These are phyloP conservation scores for Spheniscus mendiculus DNA, from an alignment of 2,113 vertebrate species.

Conservation along the genomic window DNA sequence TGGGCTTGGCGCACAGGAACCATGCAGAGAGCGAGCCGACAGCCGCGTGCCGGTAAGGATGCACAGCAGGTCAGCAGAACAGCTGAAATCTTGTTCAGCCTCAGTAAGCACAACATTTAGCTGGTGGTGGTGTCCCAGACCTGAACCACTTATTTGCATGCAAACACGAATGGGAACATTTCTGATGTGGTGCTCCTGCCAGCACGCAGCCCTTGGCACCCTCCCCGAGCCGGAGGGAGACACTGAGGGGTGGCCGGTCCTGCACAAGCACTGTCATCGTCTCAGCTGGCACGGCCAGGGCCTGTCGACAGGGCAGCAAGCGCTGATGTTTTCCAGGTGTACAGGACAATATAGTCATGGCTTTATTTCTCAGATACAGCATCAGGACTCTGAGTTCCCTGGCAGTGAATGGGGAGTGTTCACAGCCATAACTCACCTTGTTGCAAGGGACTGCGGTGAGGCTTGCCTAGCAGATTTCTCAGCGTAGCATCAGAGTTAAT, in stretches of 20 bases:
- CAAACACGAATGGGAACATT: not conserved
- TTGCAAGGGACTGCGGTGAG: not conserved
- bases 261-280: rapidly evolving
- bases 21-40: not conserved
- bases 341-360: not conserved
- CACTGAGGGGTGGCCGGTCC: not conserved
- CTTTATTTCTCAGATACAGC: not conserved
- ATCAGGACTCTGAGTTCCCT: not conserved
- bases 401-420: not conserved
- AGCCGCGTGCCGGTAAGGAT: rapidly evolving
- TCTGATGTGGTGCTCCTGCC: not conserved
- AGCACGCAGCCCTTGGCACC: not conserved
- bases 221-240: not conserved
- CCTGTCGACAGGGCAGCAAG: not conserved
- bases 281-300: not conserved
- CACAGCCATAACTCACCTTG: not conserved
- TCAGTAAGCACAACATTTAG: not conserved
- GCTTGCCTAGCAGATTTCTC: not conserved
- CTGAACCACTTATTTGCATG: not conserved
- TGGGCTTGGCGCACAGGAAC: rapidly evolving
- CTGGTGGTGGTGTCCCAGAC: not conserved
- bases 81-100: not conserved
- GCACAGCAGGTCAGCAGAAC: not conserved
- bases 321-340: not conserved
- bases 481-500: not conserved